A percentile compares a stretch with the other conserved stretches of the same genome.
These are phyloP conservation scores for Melanostigma gelatinosum DNA, from an alignment of 2,113 vertebrate species.

Conservation along the genomic window DNA sequence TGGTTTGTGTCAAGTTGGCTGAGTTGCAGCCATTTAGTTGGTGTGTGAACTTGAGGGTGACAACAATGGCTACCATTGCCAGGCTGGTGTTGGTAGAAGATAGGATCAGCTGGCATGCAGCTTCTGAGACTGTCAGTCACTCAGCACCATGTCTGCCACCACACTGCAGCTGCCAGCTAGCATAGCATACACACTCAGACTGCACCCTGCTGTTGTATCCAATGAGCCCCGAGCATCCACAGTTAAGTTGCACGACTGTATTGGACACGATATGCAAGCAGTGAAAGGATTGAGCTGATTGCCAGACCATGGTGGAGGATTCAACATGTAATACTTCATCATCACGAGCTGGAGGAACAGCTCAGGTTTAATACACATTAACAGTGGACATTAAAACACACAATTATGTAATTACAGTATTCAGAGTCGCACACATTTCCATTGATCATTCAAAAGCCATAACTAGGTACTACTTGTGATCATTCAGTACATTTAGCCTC, in stretches of 20 bases:
- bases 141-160: slow-evolving; percentile 68
- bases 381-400: not conserved
- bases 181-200: slow-evolving; percentile 38
- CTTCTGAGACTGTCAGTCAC: slow-evolving; percentile 81
- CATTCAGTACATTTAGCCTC: not conserved
- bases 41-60: slow-evolving; percentile 88
- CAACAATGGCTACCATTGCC: slow-evolving; percentile 83
- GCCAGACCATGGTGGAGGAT: not conserved
- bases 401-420: not conserved
- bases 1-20: slow-evolving; percentile 53
- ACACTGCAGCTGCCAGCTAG: slow-evolving; percentile 67
- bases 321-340: slow-evolving; percentile 3
- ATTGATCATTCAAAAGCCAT: not conserved
- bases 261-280: slow-evolving; percentile 20
- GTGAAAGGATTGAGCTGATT: slow-evolving; percentile 9
- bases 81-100: slow-evolving; percentile 69
- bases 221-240: slow-evolving; percentile 38
- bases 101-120: slow-evolving; percentile 78
- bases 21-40: slow-evolving; percentile 82
- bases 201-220: slow-evolving; percentile 51
- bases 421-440: not conserved
- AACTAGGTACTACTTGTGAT: not conserved
- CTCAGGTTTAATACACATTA: slow-evolving; percentile 10
- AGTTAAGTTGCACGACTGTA: slow-evolving; percentile 28
- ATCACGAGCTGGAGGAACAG: slow-evolving; percentile 1